Evolutionary conservation across 2,888 invertebrate genomes (phyloP).

Genomic region (Plagiodera versicolora): DNA sequence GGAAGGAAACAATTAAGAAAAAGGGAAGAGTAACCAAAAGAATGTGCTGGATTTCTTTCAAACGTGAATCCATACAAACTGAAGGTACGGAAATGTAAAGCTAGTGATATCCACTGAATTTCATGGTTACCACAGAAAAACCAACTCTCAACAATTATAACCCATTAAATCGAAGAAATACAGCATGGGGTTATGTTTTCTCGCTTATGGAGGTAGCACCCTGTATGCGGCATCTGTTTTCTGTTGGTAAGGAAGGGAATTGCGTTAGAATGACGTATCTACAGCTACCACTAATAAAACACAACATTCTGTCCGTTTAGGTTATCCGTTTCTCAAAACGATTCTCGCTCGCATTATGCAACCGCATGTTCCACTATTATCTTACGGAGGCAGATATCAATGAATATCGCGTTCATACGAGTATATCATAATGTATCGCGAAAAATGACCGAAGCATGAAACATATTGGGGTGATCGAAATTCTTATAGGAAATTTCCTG

Average conservation of each 20-base stretch:
- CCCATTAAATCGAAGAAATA: slow-evolving; percentile 18
- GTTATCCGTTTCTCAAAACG: slow-evolving; percentile 26
- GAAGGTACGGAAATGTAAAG: slow-evolving; percentile 35
- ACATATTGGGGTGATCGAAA: not conserved
- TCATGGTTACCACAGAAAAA: too few species aligned
- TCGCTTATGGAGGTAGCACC: too few species aligned
- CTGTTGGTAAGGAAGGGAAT: too few species aligned
- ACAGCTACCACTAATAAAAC: not conserved
- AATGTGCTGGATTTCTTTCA: slow-evolving; percentile 32
- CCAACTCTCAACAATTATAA: too few species aligned
- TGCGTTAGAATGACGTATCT: not conserved
- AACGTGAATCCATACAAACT: slow-evolving; percentile 35
- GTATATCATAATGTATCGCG: slow-evolving; percentile 25
- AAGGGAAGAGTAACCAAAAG: slow-evolving; percentile 18
- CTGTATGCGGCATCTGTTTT: too few species aligned
- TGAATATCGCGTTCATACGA: slow-evolving; percentile 39
- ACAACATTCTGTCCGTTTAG: not conserved
- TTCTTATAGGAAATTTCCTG: too few species aligned
- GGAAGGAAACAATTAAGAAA: slow-evolving; percentile 24
- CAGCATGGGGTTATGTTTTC: too few species aligned
- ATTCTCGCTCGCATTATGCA: slow-evolving; percentile 44
- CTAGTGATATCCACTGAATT: slow-evolving; percentile 33
- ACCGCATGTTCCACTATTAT: slow-evolving; percentile 44
- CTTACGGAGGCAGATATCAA: slow-evolving; percentile 43
- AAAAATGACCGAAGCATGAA: slow-evolving; percentile 20